These are phyloP conservation scores for Myiozetetes cayanensis DNA, from an alignment of 2,113 vertebrate genomes.

Conservation along the genomic window DNA sequence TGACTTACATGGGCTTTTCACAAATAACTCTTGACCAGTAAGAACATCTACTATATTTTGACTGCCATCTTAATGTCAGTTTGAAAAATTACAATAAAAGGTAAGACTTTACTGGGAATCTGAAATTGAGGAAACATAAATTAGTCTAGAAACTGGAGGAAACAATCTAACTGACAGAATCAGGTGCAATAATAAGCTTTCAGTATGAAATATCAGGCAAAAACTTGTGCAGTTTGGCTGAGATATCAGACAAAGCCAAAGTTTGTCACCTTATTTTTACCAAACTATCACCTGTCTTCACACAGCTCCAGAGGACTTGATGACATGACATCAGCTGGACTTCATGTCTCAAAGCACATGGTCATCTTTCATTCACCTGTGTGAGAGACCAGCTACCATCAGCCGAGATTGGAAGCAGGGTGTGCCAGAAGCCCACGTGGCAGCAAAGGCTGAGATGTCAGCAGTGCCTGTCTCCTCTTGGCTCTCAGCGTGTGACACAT, in stretches of 20 bases:
- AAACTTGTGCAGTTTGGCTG: neutral
- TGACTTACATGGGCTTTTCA: neutral
- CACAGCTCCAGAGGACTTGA: neutral
- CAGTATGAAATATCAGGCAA: neutral
- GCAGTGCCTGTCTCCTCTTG: neutral
- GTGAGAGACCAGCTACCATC: neutral
- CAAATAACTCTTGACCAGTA: neutral
- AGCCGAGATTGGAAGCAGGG: neutral
- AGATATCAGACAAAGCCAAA: neutral
- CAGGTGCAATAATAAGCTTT: neutral
- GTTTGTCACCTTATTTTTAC: neutral
- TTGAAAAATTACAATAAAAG: neutral
- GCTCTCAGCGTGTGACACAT: neutral
- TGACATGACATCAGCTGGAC: neutral
- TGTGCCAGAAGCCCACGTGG: neutral
- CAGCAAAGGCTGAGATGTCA: neutral
- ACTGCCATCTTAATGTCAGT: neutral
- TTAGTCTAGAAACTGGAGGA: neutral
- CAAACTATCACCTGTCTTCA: neutral
- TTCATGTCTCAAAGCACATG: neutral
- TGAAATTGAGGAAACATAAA: neutral
- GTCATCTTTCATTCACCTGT: neutral
- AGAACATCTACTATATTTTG: neutral
- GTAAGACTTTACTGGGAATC: neutral
- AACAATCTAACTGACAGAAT: neutral